These are phyloP conservation scores for Hestina assimilis DNA, from an alignment of 1,140 invertebrate species.

Conservation along the genomic window DNA sequence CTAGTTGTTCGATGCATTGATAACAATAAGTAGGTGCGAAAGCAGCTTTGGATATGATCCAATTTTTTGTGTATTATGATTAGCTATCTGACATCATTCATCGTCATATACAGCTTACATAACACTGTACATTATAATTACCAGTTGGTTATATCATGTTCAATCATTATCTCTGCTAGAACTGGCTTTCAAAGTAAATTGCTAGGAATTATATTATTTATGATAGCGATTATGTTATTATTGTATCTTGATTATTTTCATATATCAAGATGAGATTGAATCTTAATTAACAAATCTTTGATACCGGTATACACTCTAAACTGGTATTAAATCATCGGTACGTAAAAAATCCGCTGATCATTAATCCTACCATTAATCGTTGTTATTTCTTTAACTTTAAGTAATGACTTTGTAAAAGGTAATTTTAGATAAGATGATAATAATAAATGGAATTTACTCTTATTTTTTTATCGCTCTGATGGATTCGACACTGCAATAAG, in stretches of 20 bases:
- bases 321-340: too few species aligned
- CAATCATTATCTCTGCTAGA: not conserved
- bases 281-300: too few species aligned
- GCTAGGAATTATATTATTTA: not conserved
- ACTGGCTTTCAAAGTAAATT: too few species aligned
- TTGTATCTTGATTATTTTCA: too few species aligned
- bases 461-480: conserved; percentile 12
- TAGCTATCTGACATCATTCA: conserved; percentile 5
- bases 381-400: not conserved
- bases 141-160: conserved; percentile 5
- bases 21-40: not conserved
- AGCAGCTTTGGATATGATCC: not conserved
- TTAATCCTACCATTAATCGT: too few species aligned
- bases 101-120: conserved; percentile 8
- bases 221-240: not conserved
- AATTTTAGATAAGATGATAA: conserved; percentile 30
- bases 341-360: too few species aligned
- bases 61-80: not conserved
- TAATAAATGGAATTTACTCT: conserved; percentile 25
- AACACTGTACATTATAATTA: conserved; percentile 18
- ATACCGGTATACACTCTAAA: too few species aligned
- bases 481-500: conserved; percentile 24
- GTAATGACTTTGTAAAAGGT: conserved; percentile 18
- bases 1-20: not conserved
- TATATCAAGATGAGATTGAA: too few species aligned